Evolutionary conservation across 1,140 invertebrate genomes (phyloP), one percentile per base, ranked within the genome.

Genomic region (Sitophilus oryzae): DNA sequence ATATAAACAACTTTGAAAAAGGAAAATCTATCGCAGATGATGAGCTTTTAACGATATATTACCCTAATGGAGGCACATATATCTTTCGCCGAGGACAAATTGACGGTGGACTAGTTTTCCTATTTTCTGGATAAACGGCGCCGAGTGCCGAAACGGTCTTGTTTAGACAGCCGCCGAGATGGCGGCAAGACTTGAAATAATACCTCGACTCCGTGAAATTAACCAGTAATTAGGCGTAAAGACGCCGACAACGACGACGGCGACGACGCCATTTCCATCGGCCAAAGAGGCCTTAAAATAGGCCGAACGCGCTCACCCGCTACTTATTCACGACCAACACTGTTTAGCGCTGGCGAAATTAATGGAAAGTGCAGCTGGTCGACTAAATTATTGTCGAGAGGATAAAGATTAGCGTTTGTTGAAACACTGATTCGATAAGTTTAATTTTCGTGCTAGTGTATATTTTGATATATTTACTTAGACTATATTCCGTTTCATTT

Each of bases 171-270:
- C 15, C 25, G 18, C 42, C n/a, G n/a, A n/a, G 38, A 42, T 45
- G 51, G 51, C 51, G 42, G 42, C 3, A 41, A 8, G 42, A 45
- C 51, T 45, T 15, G 51, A 53, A 53, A 53, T 53, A 53, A 53
- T 53, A 45, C 30, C 34, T 45, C 51, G 51, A 53, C 51, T 40
- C 42, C 35, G 35, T 53, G 37, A 53, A 53, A 53, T 53, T 53
- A 53, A 53, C 41, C 34, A 40, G 51, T 40, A 53, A 53, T 53
- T 53, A 53, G 42, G 51, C 42, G 30, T 45, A 45, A 53, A 53
- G 51, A 53, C 51, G 51, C 51, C 51, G 51, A 36, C 36, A 30
- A 30, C 5, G 11, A 11, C 25, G 30, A 14, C 21, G 35, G 25
- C 36, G n/a, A 36, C 30, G 14, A 11, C 35, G 14, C 0, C 19